Evolutionary conservation across 2,797 vertebrate species (phyloP).

Genomic region (Euphonia xanthogaster): DNA sequence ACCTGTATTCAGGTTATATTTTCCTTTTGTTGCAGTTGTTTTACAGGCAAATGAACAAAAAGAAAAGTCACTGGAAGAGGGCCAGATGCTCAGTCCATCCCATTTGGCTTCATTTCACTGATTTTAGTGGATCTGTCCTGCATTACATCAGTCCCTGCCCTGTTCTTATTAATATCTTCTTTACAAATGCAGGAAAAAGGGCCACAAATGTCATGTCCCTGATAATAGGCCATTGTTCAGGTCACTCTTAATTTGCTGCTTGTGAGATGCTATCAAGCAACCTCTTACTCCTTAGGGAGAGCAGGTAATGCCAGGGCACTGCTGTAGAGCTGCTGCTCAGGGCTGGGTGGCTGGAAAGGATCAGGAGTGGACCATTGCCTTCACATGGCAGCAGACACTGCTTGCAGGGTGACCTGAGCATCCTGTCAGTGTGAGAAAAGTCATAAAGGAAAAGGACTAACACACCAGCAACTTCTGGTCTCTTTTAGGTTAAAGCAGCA

Average conservation of each 20-base stretch:
- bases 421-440: neutral
- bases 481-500: neutral
- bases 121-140: neutral
- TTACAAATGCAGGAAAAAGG: neutral
- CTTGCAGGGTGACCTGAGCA: neutral
- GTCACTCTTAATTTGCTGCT: neutral
- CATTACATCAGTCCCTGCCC: neutral
- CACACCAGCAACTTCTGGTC: neutral
- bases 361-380: neutral
- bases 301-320: neutral
- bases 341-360: neutral
- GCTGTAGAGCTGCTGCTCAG: neutral
- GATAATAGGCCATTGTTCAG: neutral
- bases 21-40: neutral
- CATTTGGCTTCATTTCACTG: neutral
- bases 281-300: neutral
- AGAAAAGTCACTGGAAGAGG: neutral
- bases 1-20: constrained; percentile 27
- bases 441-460: neutral
- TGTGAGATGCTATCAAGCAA: neutral
- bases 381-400: neutral
- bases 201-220: neutral
- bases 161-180: neutral
- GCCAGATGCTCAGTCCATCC: neutral
- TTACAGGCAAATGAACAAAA: neutral